Base-by-base conservation (phyloP, 2,113 vertebrate species). In the Erpornis zantholeuca region DNA sequence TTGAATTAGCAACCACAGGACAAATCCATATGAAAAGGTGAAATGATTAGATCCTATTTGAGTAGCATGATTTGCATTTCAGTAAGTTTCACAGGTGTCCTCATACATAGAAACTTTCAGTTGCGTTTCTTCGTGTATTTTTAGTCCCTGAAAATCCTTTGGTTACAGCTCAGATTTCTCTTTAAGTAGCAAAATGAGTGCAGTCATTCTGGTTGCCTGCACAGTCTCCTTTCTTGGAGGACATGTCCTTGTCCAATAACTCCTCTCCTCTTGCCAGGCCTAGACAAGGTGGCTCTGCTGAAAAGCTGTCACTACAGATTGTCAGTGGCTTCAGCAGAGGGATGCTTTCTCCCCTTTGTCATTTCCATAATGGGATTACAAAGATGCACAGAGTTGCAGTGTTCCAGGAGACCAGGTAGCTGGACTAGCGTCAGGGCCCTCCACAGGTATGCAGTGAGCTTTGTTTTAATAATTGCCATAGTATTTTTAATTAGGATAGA, bases 81-180 rank as follows among this genome's bases (percentile, higher is more conserved):
- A 1, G 19, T 50, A 70, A 69, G 8, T 52, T 84, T 93, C 53
- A 45, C 64, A 36, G 73, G 57, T 69, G 80, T 36, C 44, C 47
- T 82, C 53, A 50, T 25, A n/a, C 19, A 35, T 4, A 70, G 60
- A 63, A 83, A 60, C 50, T 92, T 86, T 45, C 25, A 42, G 27
- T 36, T 89, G 40, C 68, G 60, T 96, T 79, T 47, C 42, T 86
- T 13, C 1, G 2, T 68, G 31, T 57, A 79, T 82, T 94, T 94
- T 93, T 82, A 90, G 78, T 64, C 75, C 87, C 87, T 91, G 75
- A 86, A 94, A 90, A 83, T 66, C 19, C 61, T 86, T 92, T 54
- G 78, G 60, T 85, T 91, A 47, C 73, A 82, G 64, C 68, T 97
- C 78, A 78, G 35, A 61, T 95, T 96, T 97, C 86, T 44, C 68